Base-by-base conservation (phyloP, 2,888 invertebrate genomes). In the Scaptomyza caliginosa region DNA sequence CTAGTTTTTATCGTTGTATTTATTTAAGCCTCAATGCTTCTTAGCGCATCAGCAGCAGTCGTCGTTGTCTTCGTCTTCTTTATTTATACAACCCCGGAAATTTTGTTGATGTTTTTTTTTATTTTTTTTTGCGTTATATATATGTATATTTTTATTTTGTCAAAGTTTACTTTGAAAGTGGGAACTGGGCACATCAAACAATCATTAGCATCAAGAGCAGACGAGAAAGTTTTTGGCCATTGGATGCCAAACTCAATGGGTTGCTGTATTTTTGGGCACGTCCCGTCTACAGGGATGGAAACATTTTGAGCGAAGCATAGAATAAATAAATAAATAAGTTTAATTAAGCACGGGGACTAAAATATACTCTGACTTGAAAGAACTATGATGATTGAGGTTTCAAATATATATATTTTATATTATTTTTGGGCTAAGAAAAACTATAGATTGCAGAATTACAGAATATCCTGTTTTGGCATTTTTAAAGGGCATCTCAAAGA, bases 131-230 rank as follows among this genome's bases (percentile, higher is more conserved):
- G n/a, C n/a, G n/a, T n/a, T n/a, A n/a, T n/a, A n/a, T n/a, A n/a
- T n/a, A n/a, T n/a, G n/a, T n/a, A n/a, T n/a, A n/a, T n/a, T n/a
- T n/a, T n/a, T n/a, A n/a, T n/a, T n/a, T n/a, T n/a, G n/a, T 7
- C 17, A 32, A 55, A 65, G 50, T 74, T 42, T 42, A 39, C 34
- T 49, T 63, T 45, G 32, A 10, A 21, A 7, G 36, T 40, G n/a
- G 52, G 30, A 16, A 24, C 46, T 46, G 62, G 66, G 60, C 86
- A 86, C 67, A 81, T 81, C 77, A 83, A 81, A 86, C 81, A 86
- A 86, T 81, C 86, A 81, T 81, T 86, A 81, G 84, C 77, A 68
- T 55, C 66, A 49, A 66, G 42, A 38, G 66, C 63, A 75, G 58
- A 64, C 57, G 52, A 56, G 16, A 62, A 77, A 80, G 32, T 63